phyloP scores from a whole-genome alignment of 2,113 vertebrate genomes.

The Rhynchomys soricoides region DNA sequence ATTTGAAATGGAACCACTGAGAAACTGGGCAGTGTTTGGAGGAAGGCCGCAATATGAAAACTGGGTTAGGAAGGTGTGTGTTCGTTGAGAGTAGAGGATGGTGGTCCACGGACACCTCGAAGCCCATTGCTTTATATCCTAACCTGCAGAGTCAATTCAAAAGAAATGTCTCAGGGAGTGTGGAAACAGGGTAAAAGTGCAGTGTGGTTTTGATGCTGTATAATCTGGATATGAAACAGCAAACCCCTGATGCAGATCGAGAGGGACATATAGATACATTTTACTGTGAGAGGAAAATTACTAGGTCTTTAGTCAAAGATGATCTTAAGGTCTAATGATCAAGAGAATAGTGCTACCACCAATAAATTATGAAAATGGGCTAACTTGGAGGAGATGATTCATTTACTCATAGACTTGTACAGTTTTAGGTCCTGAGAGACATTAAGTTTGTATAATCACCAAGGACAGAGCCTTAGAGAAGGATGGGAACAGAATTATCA shows the following conservation, averaged over 20 bases:
- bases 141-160: background rate
- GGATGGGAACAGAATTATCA: background rate
- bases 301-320: background rate
- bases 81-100: background rate
- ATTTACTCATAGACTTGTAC: background rate
- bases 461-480: background rate
- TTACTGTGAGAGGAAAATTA: background rate
- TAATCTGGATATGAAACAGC: background rate
- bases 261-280: background rate
- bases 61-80: background rate
- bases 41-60: background rate
- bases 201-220: background rate
- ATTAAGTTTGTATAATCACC: background rate
- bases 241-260: background rate
- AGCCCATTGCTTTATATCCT: background rate
- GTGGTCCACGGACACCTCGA: rapidly evolving
- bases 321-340: background rate
- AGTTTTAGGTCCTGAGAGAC: background rate
- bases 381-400: background rate
- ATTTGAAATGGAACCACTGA: background rate
- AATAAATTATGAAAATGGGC: background rate
- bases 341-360: background rate
- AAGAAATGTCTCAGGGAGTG: background rate
- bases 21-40: background rate
- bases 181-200: background rate